Conservation (phyloP, 2,797 vertebrate genomes). For the Acomys russatus region DNA sequence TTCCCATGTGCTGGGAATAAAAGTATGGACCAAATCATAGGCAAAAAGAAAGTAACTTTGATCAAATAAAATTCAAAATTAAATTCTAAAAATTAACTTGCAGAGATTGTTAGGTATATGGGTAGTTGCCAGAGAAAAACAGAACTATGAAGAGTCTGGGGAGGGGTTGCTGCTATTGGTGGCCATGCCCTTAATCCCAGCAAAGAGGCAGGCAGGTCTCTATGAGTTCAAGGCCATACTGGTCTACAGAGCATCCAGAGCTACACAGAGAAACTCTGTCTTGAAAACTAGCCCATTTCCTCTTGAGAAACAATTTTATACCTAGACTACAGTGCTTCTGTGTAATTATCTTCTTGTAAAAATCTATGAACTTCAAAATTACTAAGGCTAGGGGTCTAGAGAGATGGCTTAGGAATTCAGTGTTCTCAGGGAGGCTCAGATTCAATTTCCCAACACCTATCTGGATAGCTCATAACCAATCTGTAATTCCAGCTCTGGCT, state of each 20-base stretch:
- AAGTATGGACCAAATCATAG: neutral
- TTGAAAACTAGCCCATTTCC: neutral
- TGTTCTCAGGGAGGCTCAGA: neutral
- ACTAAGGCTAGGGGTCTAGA: neutral
- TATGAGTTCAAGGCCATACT: neutral
- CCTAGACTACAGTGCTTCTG: neutral
- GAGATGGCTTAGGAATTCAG: neutral
- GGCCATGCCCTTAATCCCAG: neutral
- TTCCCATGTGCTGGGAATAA: neutral
- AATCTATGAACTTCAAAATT: neutral
- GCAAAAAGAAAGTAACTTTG: conserved; percentile 49
- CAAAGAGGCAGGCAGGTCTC: neutral
- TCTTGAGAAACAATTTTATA: neutral
- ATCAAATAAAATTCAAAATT: conserved; percentile 51
- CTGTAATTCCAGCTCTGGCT: neutral
- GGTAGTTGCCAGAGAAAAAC: neutral
- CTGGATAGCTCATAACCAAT: neutral
- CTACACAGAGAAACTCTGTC: neutral
- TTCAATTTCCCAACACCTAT: neutral
- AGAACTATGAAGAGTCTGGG: neutral
- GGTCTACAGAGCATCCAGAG: neutral
- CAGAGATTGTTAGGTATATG: neutral
- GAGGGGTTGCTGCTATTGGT: neutral
- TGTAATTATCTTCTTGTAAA: neutral
- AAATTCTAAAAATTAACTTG: conserved; percentile 27